Evolutionary conservation across 2,888 invertebrate species (phyloP), one percentile per base, ranked within the genome.

Genomic region (Beris morrisii): DNA sequence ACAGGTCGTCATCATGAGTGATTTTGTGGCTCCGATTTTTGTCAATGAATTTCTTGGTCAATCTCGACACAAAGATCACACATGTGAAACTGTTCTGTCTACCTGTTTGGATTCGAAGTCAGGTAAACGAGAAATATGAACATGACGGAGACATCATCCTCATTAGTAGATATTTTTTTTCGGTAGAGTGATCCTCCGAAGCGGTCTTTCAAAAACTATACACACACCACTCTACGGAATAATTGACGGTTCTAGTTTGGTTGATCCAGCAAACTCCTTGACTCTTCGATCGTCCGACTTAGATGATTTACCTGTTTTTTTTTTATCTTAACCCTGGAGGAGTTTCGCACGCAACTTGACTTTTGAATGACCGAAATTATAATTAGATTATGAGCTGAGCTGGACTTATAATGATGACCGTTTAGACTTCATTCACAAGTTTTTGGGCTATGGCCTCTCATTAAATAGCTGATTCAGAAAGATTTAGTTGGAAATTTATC

Each of bases 341-440:
- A 67, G 67, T 67, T 67, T 67, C 64, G 67, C 67, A 67, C 67
- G 67, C 67, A 58, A 67, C 64, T 58, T 66, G 59, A 32, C 58
- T 66, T 66, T 66, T 65, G 53, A 52, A 54, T 53, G 65, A 46
- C 59, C 54, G 65, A 75, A 77, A 79, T 78, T 78, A 78, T 78
- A 78, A 79, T 79, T 78, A 77, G 78, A 79, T 78, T 78, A 78
- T 77, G 78, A 74, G 69, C 74, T 61, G 74, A 76, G 78, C 78
- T 76, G 78, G 76, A 76, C 77, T 77, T 78, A 77, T 78, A 78
- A 78, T 79, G 77, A 79, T 75, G 75, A 74, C 71, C 79, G 78
- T 78, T 78, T 78, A 79, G 70, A 70, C 72, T 72, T 70, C 70
- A 65, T 72, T 73, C 71, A 72, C 70, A 71, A 71, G 64, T 70